phyloP scores from a whole-genome alignment of 2,888 invertebrate species.

The Diarsia dahlii region DNA sequence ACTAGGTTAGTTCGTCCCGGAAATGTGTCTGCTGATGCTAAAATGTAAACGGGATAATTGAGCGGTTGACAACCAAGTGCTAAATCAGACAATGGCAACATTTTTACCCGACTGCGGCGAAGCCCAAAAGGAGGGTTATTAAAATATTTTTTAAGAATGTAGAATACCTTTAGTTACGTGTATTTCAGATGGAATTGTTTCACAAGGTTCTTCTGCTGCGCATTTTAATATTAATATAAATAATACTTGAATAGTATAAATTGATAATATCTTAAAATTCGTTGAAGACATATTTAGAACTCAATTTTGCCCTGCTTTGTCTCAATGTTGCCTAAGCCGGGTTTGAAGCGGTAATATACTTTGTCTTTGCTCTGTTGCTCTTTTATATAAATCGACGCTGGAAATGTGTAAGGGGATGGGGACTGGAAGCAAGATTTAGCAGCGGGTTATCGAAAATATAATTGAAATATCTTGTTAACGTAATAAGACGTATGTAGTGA shows the following conservation, averaged over 20 bases:
- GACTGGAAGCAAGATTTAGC: slow-evolving; percentile 64
- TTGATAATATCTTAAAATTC: slow-evolving; percentile 54
- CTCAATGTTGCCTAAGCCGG: slow-evolving; percentile 27
- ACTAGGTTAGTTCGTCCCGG: neutral
- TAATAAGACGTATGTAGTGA: slow-evolving; percentile 9
- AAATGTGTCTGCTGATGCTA: neutral
- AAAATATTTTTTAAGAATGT: neutral
- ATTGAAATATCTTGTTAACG: slow-evolving; percentile 76
- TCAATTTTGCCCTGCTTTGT: slow-evolving; percentile 23
- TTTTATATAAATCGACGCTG: slow-evolving; percentile 57
- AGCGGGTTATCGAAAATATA: slow-evolving; percentile 73
- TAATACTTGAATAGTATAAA: slow-evolving; percentile 63
- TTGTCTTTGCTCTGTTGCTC: slow-evolving; percentile 25
- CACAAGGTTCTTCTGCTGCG: slow-evolving; percentile 94
- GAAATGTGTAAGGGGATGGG: slow-evolving; percentile 48
- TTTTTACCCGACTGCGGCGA: no score
- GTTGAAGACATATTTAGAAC: slow-evolving; percentile 60
- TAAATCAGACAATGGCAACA: slow-evolving; percentile 1
- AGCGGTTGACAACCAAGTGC: no score
- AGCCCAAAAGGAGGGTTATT: no score
- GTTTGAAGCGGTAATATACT: slow-evolving; percentile 48
- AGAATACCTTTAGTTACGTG: slow-evolving; percentile 94
- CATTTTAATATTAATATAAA: slow-evolving; percentile 64
- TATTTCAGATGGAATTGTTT: slow-evolving; percentile 96
- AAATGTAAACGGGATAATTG: no score